Evolutionary conservation across 2,888 invertebrate species (phyloP).

Genomic region (Agrotis puta): DNA sequence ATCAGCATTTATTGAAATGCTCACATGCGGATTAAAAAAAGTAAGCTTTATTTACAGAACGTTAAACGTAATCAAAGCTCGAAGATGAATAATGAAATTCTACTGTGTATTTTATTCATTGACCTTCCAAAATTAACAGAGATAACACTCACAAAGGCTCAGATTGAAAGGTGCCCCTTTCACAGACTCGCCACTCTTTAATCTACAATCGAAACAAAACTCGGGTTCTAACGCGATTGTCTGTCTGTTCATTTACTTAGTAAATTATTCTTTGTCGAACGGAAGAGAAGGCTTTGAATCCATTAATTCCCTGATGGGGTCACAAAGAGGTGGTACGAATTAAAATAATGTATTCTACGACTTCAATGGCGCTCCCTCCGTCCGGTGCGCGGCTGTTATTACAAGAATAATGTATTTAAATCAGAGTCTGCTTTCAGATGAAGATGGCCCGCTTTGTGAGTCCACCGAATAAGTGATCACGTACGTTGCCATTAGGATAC

Average conservation of each 20-base stretch:
- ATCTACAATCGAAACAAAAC: constrained; percentile 90
- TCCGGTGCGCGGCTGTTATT: constrained; percentile 87
- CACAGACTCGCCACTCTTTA: constrained; percentile 87
- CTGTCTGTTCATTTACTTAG: constrained; percentile 90
- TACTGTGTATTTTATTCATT: constrained; percentile 86
- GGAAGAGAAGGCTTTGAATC: constrained; percentile 90
- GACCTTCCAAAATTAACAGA: constrained; percentile 88
- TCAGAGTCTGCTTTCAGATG: constrained; percentile 89
- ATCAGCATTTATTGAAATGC: constrained; percentile 54
- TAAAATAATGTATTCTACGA: constrained; percentile 91
- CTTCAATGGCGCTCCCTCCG: constrained; percentile 89
- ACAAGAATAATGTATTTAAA: constrained; percentile 91
- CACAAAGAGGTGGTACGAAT: constrained; percentile 90
- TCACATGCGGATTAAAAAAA: constrained; percentile 42
- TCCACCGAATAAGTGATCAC: constrained; percentile 89
- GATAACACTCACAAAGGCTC: constrained; percentile 86
- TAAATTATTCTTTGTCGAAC: constrained; percentile 91
- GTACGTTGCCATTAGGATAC: constrained; percentile 89
- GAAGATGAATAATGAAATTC: constrained; percentile 84
- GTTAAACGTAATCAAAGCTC: constrained; percentile 77
- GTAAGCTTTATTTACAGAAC: constrained; percentile 53
- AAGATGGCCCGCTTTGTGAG: constrained; percentile 88
- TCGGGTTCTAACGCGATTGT: constrained; percentile 88
- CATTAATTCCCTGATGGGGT: constrained; percentile 90
- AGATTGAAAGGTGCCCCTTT: constrained; percentile 85